Evolutionary conservation across 2,113 vertebrate genomes (phyloP), one percentile per base, ranked within the genome.

Genomic region (Pelmatolapia mariae): DNA sequence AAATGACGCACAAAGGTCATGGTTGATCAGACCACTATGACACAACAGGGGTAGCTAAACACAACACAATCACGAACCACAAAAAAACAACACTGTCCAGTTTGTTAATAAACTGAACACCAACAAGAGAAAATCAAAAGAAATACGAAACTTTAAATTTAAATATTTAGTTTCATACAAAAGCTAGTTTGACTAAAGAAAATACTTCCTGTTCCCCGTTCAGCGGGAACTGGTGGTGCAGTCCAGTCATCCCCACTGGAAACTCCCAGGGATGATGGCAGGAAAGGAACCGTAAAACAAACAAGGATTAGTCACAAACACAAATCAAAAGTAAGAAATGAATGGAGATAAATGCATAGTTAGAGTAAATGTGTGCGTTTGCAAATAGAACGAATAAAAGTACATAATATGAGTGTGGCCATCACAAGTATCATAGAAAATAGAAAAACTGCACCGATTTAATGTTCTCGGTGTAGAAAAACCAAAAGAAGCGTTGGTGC

Each of bases 201-300:
- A 61, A 29, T 2, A 33, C 57, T 61, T 6, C 16, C 29, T 61
- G 57, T 61, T 31, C 8, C 29, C 3, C 1, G 1, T 33, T 33
- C 9, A 61, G 29, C 1, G 0, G 57, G 57, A 6, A 59, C 57
- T 59, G 57, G 57, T 61, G 57, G 57, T 31, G 57, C 16, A 33
- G 57, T 61, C 57, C 57, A 61, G 10, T 61, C 57, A 18, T 8
- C 15, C 56, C 57, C 57, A 18, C 57, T 18, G 57, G 26, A 59
- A 59, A 59, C 1, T 59, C 56, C 26, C 8, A 0, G 57, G 57
- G 57, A 31, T 0, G 26, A 61, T 31, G 15, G 8, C 57, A 61
- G 15, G 57, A 31, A 18, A 1, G 57, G 8, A 61, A 61, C 26
- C 1, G 26, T 1, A 61, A 61, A 1, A 61, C 26, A 10, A 61